These are phyloP conservation scores for Morpho deidamia DNA, from an alignment of 2,888 invertebrate species.

Conservation along the genomic window DNA sequence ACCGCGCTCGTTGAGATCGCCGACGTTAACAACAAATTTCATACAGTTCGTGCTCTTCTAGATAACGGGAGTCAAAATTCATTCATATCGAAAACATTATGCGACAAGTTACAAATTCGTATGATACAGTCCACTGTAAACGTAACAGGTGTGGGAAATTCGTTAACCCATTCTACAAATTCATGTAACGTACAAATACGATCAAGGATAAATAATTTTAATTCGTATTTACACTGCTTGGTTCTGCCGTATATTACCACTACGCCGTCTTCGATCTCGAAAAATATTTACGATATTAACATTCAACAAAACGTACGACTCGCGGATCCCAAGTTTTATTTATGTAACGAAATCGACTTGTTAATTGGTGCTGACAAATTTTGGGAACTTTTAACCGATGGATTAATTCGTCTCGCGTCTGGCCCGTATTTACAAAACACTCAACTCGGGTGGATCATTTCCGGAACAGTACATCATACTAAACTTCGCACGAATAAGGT, in stretches of 20 bases:
- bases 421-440: slow-evolving; percentile 27
- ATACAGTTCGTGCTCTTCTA: slow-evolving; percentile 17
- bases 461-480: slow-evolving; percentile 18
- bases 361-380: slow-evolving; percentile 24
- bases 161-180: slow-evolving; percentile 18
- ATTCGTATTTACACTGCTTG: slow-evolving; percentile 18
- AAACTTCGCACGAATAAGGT: not conserved
- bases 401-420: slow-evolving; percentile 18
- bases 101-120: slow-evolving; percentile 17
- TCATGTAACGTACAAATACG: slow-evolving; percentile 21
- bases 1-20: slow-evolving; percentile 25
- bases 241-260: slow-evolving; percentile 18
- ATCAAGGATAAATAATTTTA: slow-evolving; percentile 10
- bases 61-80: slow-evolving; percentile 28
- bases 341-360: slow-evolving; percentile 15
- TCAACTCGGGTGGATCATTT: slow-evolving; percentile 26
- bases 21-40: slow-evolving; percentile 12
- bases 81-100: slow-evolving; percentile 24
- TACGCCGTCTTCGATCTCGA: not conserved
- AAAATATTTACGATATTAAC: not conserved
- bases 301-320: slow-evolving; percentile 14
- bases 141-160: slow-evolving; percentile 23
- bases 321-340: slow-evolving; percentile 18
- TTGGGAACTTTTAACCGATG: slow-evolving; percentile 23
- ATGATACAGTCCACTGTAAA: slow-evolving; percentile 28